Percentiles rank a stretch among this genome's conserved stretches.
Evolutionary conservation across 2,888 invertebrate genomes (phyloP).

Genomic region (Tupiocoris notatus): DNA sequence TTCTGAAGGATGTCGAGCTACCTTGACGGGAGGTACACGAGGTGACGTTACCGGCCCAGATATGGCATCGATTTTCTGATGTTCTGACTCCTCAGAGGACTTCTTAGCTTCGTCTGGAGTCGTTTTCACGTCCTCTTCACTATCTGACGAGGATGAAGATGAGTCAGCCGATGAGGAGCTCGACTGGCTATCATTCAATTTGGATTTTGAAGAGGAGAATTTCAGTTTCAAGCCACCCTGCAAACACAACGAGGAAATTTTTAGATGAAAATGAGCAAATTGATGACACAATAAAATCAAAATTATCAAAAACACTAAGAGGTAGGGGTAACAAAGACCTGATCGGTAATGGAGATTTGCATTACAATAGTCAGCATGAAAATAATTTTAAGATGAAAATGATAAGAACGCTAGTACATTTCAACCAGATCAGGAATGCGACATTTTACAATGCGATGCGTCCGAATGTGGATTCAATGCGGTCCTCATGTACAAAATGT

Average conservation of each 20-base stretch:
- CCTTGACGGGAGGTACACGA: neutral
- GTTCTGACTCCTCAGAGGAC: neutral
- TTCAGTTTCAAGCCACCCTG: slow-evolving; percentile 58
- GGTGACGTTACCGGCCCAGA: neutral
- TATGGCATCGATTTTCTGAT: neutral
- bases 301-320: too few relatives aligned
- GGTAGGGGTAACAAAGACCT: too few relatives aligned
- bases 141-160: slow-evolving; percentile 48
- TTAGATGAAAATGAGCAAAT: too few relatives aligned
- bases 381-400: neutral
- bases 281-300: too few relatives aligned
- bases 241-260: slow-evolving; percentile 17
- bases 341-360: too few relatives aligned
- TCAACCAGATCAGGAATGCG: too few relatives aligned
- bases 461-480: too few relatives aligned
- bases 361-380: neutral
- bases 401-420: too few relatives aligned
- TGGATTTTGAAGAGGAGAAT: slow-evolving; percentile 55
- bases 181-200: slow-evolving; percentile 42
- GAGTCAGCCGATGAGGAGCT: slow-evolving; percentile 44
- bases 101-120: slow-evolving; percentile 19
- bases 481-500: too few relatives aligned
- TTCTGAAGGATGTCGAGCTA: neutral
- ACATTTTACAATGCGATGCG: too few relatives aligned
- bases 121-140: slow-evolving; percentile 50